Evolutionary conservation across 2,113 vertebrate genomes (phyloP).

Genomic region (Pterocles burchelli): DNA sequence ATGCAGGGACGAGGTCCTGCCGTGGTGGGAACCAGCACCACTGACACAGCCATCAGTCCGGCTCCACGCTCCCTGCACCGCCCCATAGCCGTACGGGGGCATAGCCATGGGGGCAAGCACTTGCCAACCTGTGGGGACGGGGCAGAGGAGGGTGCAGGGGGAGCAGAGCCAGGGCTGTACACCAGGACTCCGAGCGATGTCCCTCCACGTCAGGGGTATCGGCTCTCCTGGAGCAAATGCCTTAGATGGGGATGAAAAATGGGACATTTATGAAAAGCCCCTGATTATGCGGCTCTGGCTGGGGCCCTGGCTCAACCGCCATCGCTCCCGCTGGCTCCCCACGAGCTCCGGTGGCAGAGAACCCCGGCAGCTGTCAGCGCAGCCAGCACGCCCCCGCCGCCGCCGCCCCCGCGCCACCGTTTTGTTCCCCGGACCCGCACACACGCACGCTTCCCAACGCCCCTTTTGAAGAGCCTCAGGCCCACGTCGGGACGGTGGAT

Average conservation of each 20-base stretch:
- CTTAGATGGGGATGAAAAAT: slow-evolving; percentile 75
- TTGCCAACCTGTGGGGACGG: no score
- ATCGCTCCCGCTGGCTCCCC: slow-evolving; percentile 77
- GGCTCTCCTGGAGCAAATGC: slow-evolving; percentile 4
- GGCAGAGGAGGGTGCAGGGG: background rate
- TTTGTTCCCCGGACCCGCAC: slow-evolving; percentile 63
- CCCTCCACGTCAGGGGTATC: background rate
- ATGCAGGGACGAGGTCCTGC: background rate
- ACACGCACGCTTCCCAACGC: slow-evolving; percentile 16
- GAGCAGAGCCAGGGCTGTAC: background rate
- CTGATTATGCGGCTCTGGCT: slow-evolving; percentile 77
- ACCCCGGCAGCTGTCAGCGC: slow-evolving; percentile 83
- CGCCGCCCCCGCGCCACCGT: slow-evolving; percentile 77
- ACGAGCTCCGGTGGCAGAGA: slow-evolving; percentile 68
- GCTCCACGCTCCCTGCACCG: fast-evolving
- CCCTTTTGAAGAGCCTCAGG: slow-evolving; percentile 80
- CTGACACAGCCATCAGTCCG: fast-evolving
- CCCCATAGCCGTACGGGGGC: no score
- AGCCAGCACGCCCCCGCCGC: slow-evolving; percentile 74
- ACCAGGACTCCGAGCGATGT: slow-evolving; percentile 26
- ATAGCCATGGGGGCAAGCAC: no score
- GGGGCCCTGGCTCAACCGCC: slow-evolving; percentile 69
- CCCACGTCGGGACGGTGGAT: slow-evolving; percentile 83
- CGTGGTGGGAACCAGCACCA: fast-evolving
- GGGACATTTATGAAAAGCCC: slow-evolving; percentile 77